These are phyloP conservation scores for Zootermopsis nevadensis DNA, from an alignment of 2,888 invertebrate genomes.

Conservation along the genomic window DNA sequence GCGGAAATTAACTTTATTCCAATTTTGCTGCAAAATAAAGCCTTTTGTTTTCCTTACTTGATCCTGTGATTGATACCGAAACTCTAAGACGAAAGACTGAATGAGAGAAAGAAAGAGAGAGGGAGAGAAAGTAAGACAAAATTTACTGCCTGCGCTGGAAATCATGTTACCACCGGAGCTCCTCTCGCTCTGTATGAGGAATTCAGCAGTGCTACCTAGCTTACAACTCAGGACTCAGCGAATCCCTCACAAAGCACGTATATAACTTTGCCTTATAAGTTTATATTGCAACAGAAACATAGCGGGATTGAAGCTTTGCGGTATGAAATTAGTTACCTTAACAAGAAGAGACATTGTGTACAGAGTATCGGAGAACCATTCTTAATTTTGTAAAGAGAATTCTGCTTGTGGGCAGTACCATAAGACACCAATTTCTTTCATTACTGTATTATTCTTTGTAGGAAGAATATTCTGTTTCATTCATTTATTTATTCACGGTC, in stretches of 20 bases:
- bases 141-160: neutral
- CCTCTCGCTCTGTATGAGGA: neutral
- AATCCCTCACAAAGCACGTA: neutral
- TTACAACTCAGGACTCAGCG: neutral
- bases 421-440: neutral
- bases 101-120: neutral
- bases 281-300: neutral
- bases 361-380: neutral
- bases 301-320: neutral
- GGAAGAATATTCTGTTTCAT: no score
- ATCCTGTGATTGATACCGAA: conserved; percentile 12
- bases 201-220: neutral
- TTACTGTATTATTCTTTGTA: no score
- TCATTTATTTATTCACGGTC: no score
- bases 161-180: neutral
- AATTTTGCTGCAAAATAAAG: neutral
- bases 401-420: neutral
- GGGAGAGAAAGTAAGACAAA: neutral
- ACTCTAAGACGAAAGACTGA: neutral
- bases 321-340: conserved; percentile 9
- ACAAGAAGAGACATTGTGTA: neutral
- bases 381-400: neutral
- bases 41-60: neutral
- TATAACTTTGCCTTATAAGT: conserved; percentile 8
- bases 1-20: neutral